phyloP scores from a whole-genome alignment of 35 echinoderm and acorn worm species.

The Amphiura filiformis region DNA sequence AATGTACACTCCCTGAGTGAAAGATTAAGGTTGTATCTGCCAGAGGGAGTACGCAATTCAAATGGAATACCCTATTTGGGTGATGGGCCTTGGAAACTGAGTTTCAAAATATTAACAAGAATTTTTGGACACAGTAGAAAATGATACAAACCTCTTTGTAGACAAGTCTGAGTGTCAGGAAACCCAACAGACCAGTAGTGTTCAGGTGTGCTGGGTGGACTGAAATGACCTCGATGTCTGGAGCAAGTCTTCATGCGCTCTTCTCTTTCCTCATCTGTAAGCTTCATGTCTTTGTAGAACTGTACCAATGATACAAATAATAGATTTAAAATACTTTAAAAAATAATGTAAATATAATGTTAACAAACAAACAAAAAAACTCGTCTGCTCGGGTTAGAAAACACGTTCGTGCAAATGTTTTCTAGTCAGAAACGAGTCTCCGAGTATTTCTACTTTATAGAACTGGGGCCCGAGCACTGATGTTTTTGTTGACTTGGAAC shows the following conservation, averaged over 20 bases:
- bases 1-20: no score
- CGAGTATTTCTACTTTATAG: no score
- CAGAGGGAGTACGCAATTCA: no score
- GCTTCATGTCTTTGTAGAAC: conserved; percentile 71
- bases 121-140: neutral
- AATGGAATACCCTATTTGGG: neutral
- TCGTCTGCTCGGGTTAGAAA: no score
- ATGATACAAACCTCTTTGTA: conserved; percentile 70
- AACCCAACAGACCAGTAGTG: conserved; percentile 94
- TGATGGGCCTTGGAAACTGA: neutral
- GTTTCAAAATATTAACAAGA: neutral
- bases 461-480: no score
- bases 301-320: conserved; percentile 38
- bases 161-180: conserved; percentile 82
- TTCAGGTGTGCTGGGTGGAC: conserved; percentile 69
- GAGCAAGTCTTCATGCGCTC: conserved; percentile 82
- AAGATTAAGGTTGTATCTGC: no score
- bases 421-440: no score
- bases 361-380: neutral
- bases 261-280: conserved; percentile 46
- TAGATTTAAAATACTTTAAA: neutral
- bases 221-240: conserved; percentile 61
- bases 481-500: no score
- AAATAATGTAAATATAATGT: neutral
- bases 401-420: no score